Evolutionary conservation across 2,888 invertebrate species (phyloP).

Genomic region (Mythimna impura): DNA sequence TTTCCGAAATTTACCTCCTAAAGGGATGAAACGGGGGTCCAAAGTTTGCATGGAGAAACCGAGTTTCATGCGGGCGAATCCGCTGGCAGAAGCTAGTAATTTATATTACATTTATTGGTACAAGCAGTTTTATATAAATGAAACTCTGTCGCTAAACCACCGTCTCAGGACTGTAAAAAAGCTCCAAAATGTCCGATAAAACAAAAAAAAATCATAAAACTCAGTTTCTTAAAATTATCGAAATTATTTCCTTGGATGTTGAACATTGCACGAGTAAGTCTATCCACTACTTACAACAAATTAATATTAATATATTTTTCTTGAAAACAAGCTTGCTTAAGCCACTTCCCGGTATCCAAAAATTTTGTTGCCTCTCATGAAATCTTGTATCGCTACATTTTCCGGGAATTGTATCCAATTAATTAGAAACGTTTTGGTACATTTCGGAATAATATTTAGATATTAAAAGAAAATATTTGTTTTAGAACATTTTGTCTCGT

Average conservation of each 20-base stretch:
- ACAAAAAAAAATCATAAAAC: background rate
- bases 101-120: too few species aligned
- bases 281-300: conserved; percentile 4
- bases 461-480: conserved; percentile 10
- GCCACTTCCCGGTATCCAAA: conserved; percentile 12
- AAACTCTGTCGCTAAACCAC: too few species aligned
- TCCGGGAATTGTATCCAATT: conserved; percentile 1
- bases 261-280: conserved; percentile 3
- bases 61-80: too few species aligned
- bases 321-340: background rate
- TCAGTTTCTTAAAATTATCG: background rate
- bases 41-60: too few species aligned
- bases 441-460: conserved; percentile 5
- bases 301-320: conserved; percentile 34
- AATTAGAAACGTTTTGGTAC: background rate
- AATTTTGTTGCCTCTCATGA: conserved; percentile 6
- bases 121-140: too few species aligned
- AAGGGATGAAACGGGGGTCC: too few species aligned
- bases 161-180: background rate
- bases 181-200: background rate
- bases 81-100: too few species aligned
- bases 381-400: conserved; percentile 10
- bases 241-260: background rate
- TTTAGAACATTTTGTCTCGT: background rate
- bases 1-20: too few species aligned